Base-by-base conservation (phyloP, 92 coral and sea anemone genomes). In the Chrysogorgia sp. region DNA sequence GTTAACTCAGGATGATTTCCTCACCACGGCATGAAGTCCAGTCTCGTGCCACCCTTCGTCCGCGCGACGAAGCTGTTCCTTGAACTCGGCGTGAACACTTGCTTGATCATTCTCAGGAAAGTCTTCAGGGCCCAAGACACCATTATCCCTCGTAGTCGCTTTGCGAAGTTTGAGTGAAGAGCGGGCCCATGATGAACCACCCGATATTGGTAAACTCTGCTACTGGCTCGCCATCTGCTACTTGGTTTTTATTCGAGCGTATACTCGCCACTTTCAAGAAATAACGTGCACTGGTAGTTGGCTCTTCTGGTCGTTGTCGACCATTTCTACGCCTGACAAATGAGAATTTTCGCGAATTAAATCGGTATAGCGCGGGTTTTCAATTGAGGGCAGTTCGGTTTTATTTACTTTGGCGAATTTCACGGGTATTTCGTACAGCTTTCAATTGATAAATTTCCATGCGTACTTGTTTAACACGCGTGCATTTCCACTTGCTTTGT, bases 401-500 rank as follows among this genome's bases (percentile, higher is more conserved):
- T 79, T 79, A 62, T 79, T 48, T 23, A 66, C 83, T 7, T 71
- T 60, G 22, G 61, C 47, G 21, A 65, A 61, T 49, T 79, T 60
- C 12, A 66, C 66, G 14, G 34, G n/a, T 35, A 79, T 58, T 23
- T 47, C 43, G 32, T 30, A 49, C n/a, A n/a, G n/a, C 20, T 49
- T 40, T 77, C 8, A 85, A 79, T 34, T 74, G 37, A 28, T 80
- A 80, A 29, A 80, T 80, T 62, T 85, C 82, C 5, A 78, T 61
- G 17, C 63, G 71, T 29, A 71, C 74, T 33, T 81, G 50, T 80
- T 56, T 74, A 30, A 77, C 79, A 21, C 81, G 59, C 40, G 80
- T 28, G 60, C n/a, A n/a, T n/a, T n/a, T n/a, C n/a, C n/a, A n/a
- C n/a, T n/a, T 71, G 81, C 89, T 80, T 71, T 63, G 80, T 82